Base-by-base conservation (phyloP, 2,797 vertebrate species). In the Oreonectes daqikongensis region DNA sequence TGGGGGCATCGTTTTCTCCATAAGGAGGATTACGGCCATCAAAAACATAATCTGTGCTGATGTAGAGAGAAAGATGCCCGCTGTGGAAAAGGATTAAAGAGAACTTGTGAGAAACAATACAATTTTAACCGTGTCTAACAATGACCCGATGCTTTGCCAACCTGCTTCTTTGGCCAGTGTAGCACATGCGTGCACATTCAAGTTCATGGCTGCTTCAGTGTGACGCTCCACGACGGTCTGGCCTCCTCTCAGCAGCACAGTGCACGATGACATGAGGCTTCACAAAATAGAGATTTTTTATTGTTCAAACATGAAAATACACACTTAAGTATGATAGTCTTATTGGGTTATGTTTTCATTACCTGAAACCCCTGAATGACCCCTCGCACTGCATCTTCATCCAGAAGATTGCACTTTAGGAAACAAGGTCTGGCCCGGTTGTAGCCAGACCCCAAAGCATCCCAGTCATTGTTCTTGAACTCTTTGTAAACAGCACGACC, bases 11-110 rank as follows among this genome's bases (percentile, higher is more conserved):
- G 2, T 95, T 94, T 86, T 97, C 96, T 35, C 94, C 94, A 2
- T 99, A 98, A 2, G 97, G 97, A 76, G 97, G 97, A 83, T 90
- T 93, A 67, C 94, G 93, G 60, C 97, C 97, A 79, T 99, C 97
- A 79, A 99, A 99, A 24, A 99, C 96, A 17, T 99, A 99, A 88
- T 99, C 96, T 4, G 95, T 95, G 84, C 97, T 98, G 79, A 99
- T 96, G 85, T 98, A 99, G 85, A 99, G 65, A 99, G 86, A 87
- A 97, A 94, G 2, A 94, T 75, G 81, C 90, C 90, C 87, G 91
- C 95, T 95, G 61, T 46, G 38, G 69, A 22, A 6, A 64, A 61
- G 12, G 14, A 30, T 20, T 55, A 20, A 2, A 68, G 26, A 72
- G 8, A 40, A 63, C 10, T 44, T 57, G 26, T 26, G 8, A 9